phyloP scores from a whole-genome alignment of 2,797 vertebrate species.

The Chromobotia macracanthus region DNA sequence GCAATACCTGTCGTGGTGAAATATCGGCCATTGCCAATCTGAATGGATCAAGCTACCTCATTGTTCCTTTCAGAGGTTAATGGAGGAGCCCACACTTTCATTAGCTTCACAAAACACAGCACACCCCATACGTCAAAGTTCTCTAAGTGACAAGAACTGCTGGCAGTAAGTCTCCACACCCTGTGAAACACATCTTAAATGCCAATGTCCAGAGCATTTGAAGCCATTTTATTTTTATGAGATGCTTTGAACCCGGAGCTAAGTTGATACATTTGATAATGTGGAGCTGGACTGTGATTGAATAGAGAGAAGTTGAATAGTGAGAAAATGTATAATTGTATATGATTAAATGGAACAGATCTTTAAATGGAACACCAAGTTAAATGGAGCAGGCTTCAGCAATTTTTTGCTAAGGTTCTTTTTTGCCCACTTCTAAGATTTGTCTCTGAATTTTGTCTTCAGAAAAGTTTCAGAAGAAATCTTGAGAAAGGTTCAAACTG shows the following conservation, averaged over 20 bases:
- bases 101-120: constrained; percentile 80
- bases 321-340: too few species aligned
- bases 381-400: too few species aligned
- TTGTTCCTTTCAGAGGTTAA: constrained; percentile 88
- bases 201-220: constrained; percentile 29
- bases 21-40: constrained; percentile 85
- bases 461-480: background rate
- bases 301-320: too few species aligned
- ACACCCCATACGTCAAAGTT: constrained; percentile 80
- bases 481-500: background rate
- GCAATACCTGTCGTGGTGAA: constrained; percentile 90
- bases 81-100: constrained; percentile 80
- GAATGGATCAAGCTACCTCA: constrained; percentile 81
- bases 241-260: constrained; percentile 20
- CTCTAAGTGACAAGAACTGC: constrained; percentile 69
- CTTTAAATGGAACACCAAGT: too few species aligned
- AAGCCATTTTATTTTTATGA: constrained; percentile 27
- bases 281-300: constrained; percentile 15
- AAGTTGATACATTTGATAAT: constrained; percentile 25
- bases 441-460: too few species aligned
- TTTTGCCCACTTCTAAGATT: too few species aligned
- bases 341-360: too few species aligned
- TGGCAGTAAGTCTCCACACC: constrained; percentile 7
- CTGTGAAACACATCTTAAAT: constrained; percentile 65
- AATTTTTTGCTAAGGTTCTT: too few species aligned